A percentile compares a stretch with the other conserved stretches of the same genome.
phyloP scores from a whole-genome alignment of 2,113 vertebrate species.

The Aleadryas rufinucha region DNA sequence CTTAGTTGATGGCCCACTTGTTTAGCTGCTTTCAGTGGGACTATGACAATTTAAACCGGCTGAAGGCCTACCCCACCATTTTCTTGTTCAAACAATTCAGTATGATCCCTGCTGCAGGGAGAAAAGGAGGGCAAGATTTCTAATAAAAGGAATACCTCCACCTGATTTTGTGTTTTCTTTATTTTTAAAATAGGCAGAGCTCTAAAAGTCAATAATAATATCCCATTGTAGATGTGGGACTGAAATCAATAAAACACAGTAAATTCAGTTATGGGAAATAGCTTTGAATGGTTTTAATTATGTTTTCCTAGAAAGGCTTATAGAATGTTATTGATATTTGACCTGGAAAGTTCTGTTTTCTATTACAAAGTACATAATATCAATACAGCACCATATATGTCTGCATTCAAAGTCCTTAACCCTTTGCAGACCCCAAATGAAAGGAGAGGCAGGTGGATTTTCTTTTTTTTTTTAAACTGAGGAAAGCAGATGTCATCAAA shows the following conservation, averaged over 20 bases:
- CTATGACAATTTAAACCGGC: background rate
- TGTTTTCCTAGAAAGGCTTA: slow-evolving; percentile 78
- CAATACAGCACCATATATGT: slow-evolving; percentile 31
- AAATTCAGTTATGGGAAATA: slow-evolving; percentile 51
- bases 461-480: background rate
- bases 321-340: slow-evolving; percentile 69
- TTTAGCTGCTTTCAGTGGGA: background rate
- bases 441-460: background rate
- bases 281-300: slow-evolving; percentile 75
- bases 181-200: slow-evolving; percentile 30
- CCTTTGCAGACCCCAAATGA: slow-evolving; percentile 4
- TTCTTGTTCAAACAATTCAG: slow-evolving; percentile 11
- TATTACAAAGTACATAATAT: slow-evolving; percentile 60
- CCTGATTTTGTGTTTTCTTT: slow-evolving; percentile 26
- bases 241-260: slow-evolving; percentile 38
- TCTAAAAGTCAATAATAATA: slow-evolving; percentile 50
- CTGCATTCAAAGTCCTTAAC: slow-evolving; percentile 45
- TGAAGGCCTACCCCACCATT: slow-evolving; percentile 1
- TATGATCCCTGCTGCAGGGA: background rate
- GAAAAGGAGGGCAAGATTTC: background rate
- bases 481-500: slow-evolving; percentile 40
- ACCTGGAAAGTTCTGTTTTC: slow-evolving; percentile 65
- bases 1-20: background rate
- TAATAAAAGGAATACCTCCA: slow-evolving; percentile 37
- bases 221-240: slow-evolving; percentile 26